phyloP scores from a whole-genome alignment of 2,888 invertebrate genomes.

The Platycheirus rosarum region DNA sequence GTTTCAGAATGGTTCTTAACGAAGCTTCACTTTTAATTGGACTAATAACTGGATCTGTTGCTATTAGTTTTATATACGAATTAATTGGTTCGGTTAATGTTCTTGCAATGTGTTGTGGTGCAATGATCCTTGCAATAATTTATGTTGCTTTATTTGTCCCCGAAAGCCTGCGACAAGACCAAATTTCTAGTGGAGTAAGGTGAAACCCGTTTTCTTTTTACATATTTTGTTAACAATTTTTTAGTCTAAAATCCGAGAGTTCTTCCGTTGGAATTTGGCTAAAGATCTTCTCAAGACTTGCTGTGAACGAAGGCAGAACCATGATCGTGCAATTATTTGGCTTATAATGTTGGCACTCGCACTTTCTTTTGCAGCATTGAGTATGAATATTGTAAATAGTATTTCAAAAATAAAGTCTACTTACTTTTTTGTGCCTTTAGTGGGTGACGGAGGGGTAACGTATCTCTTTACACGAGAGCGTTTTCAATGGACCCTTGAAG shows the following conservation, averaged over 20 bases:
- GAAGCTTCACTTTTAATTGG: slow-evolving; percentile 86
- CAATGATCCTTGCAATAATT: slow-evolving; percentile 77
- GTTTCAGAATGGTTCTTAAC: slow-evolving; percentile 85
- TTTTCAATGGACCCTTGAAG: slow-evolving; percentile 81
- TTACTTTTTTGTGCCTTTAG: slow-evolving; percentile 60
- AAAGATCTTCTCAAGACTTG: slow-evolving; percentile 80
- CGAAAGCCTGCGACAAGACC: slow-evolving; percentile 79
- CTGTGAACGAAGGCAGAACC: slow-evolving; percentile 79
- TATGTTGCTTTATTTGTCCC: slow-evolving; percentile 79
- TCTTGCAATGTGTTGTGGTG: slow-evolving; percentile 77
- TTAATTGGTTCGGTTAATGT: slow-evolving; percentile 78
- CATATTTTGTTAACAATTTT: slow-evolving; percentile 40
- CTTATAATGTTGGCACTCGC: slow-evolving; percentile 80
- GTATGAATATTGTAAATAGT: slow-evolving; percentile 65
- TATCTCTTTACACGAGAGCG: slow-evolving; percentile 83
- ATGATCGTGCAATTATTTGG: slow-evolving; percentile 81
- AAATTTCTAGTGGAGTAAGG: slow-evolving; percentile 78
- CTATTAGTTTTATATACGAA: slow-evolving; percentile 85
- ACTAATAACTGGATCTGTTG: slow-evolving; percentile 85
- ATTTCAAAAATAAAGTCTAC: too few species aligned
- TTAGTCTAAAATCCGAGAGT: slow-evolving; percentile 80
- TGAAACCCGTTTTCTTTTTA: slow-evolving; percentile 4
- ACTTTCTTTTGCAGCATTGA: slow-evolving; percentile 80
- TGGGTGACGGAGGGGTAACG: slow-evolving; percentile 83
- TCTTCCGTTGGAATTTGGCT: slow-evolving; percentile 80